Evolutionary conservation across 2,888 invertebrate genomes (phyloP).

Genomic region (Linyphia triangularis): DNA sequence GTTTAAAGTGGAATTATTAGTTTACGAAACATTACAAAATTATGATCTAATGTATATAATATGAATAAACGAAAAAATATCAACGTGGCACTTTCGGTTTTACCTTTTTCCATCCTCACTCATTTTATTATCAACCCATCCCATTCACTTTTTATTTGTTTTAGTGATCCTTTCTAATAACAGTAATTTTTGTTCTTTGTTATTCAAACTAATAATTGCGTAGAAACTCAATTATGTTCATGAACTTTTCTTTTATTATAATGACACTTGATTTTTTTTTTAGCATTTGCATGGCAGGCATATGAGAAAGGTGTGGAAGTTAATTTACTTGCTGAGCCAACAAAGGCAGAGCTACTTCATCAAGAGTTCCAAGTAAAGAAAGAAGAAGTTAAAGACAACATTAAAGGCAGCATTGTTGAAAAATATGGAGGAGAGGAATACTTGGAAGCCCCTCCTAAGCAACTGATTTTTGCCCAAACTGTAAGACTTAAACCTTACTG

Average conservation of each 20-base stretch:
- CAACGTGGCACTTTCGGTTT: no score
- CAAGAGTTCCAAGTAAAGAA: conserved; percentile 94
- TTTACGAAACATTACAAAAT: no score
- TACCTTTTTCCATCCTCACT: no score
- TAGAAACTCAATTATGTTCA: background rate
- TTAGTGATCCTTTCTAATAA: no score
- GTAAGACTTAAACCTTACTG: conserved; percentile 77
- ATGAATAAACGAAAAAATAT: no score
- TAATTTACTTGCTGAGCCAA: conserved; percentile 97
- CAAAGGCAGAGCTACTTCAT: conserved; percentile 94
- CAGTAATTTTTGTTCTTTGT: no score
- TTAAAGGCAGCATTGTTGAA: conserved; percentile 89
- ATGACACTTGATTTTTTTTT: background rate
- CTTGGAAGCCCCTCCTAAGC: conserved; percentile 90
- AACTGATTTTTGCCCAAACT: conserved; percentile 94
- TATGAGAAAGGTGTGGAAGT: conserved; percentile 95
- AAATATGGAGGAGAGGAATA: conserved; percentile 98
- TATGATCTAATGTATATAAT: no score
- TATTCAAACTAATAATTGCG: background rate
- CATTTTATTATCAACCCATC: no score
- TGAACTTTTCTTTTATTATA: no score
- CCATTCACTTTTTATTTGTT: no score
- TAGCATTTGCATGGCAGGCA: conserved; percentile 96
- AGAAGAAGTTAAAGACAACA: conserved; percentile 91
- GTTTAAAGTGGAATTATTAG: no score